A percentile compares a stretch with the other conserved stretches of the same genome.
Conservation (phyloP, 2,888 invertebrate genomes). For the Pollenia griseotomentosa region DNA sequence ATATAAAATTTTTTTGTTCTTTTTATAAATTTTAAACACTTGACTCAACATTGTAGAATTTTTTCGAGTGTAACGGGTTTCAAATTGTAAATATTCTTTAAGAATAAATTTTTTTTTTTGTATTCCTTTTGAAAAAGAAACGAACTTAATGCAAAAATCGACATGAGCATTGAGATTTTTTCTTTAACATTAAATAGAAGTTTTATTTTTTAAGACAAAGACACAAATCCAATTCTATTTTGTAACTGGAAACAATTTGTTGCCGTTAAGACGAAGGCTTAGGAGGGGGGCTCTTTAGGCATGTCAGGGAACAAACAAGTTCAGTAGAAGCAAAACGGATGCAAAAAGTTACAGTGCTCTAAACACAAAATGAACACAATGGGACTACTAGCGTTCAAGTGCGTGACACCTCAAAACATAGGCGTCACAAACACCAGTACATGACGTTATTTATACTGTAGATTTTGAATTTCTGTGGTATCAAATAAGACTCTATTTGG, state of each 20-base stretch:
- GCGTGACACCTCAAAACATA: no score
- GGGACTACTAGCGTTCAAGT: no score
- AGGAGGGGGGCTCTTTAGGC: conserved; percentile 7
- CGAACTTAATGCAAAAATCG: conserved; percentile 24
- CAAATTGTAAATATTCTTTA: conserved; percentile 46
- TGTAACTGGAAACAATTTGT: conserved; percentile 32
- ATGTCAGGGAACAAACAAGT: neutral
- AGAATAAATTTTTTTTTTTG: neutral
- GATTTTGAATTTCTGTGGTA: no score
- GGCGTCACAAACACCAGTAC: no score
- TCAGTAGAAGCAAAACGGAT: no score
- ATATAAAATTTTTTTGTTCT: neutral
- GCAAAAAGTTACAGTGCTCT: no score
- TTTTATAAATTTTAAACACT: conserved; percentile 51
- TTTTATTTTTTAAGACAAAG: neutral
- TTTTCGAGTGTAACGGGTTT: conserved; percentile 67
- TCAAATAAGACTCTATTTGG: no score
- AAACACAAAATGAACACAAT: no score
- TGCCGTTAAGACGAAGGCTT: neutral
- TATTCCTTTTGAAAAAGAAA: conserved; percentile 9
- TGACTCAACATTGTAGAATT: conserved; percentile 55
- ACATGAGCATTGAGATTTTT: conserved; percentile 43
- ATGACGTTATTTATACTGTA: no score
- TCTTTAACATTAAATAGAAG: conserved; percentile 3
- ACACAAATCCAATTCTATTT: conserved; percentile 9